Base-by-base conservation (phyloP, 2,888 invertebrate species). In the Adela reaumurella region DNA sequence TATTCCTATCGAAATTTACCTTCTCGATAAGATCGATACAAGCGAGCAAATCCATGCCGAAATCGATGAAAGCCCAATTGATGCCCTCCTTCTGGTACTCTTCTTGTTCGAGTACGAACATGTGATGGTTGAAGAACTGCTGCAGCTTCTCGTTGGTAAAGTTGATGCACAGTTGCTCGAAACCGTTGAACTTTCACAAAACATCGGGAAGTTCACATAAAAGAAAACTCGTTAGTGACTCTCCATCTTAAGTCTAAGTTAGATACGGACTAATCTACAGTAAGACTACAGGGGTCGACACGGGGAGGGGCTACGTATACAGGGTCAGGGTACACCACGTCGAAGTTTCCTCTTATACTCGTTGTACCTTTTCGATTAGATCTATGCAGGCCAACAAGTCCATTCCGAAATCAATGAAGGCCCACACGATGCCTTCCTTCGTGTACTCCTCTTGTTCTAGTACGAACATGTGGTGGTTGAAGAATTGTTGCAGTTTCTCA, bases 391-490 rank as follows among this genome's bases (percentile, higher is more conserved):
- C 94, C 69, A 94, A 87, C 79, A 98, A 87, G 81, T 98, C 97
- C 92, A 98, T 95, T 80, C 97, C 97, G 78, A 98, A 98, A 84
- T 98, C 97, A 84, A 98, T 97, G 83, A 97, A 98, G 71, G 88
- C 89, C 97, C 97, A 98, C 66, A 90, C 86, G 81, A 98, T 97
- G 68, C 97, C 97, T 82, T 98, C 97, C 68, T 83, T 88, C 70
- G 92, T 94, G 84, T 98, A 98, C 74, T 97, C 97, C 14, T 98
- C 97, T 88, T 98, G 97, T 81, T 98, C 97, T 78, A 97, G 84
- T 60, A 98, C 97, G 81, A 98, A 98, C 97, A 98, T 98, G 89
- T 96, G 92, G 80, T 98, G 97, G 83, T 98, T 97, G 89, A 98
- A 98, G 86, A 97, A 98, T 83, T 98, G 97, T 83, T 98, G 97